phyloP scores from a whole-genome alignment of 2,888 invertebrate species.

The Eupithecia abbreviata region DNA sequence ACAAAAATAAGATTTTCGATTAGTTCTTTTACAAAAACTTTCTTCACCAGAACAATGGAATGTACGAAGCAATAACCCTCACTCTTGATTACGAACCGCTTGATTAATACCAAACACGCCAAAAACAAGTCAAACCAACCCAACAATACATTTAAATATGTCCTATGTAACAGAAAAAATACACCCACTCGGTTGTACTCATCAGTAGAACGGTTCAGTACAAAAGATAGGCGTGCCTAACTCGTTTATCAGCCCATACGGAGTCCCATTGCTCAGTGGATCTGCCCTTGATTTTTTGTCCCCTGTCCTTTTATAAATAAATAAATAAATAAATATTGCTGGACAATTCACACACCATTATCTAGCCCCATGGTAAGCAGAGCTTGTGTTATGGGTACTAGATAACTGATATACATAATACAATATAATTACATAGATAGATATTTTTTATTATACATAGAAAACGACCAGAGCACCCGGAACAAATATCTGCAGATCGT shows the following conservation, averaged over 20 bases:
- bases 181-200: constrained; percentile 47
- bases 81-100: not conserved
- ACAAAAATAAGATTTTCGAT: not conserved
- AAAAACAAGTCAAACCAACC: constrained; percentile 20
- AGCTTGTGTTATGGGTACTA: too few species aligned
- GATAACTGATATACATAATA: too few species aligned
- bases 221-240: constrained; percentile 53
- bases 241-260: constrained; percentile 52
- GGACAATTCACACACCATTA: too few species aligned
- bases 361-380: too few species aligned
- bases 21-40: not conserved
- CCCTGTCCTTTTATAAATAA: constrained; percentile 23
- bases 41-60: not conserved
- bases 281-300: constrained; percentile 44
- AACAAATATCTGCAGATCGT: too few species aligned
- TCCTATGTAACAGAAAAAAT: constrained; percentile 41
- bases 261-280: constrained; percentile 38
- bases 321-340: too few species aligned
- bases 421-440: too few species aligned
- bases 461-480: too few species aligned
- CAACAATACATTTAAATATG: constrained; percentile 41
- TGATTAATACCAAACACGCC: constrained; percentile 2
- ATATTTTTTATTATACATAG: too few species aligned
- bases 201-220: constrained; percentile 47
- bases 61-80: not conserved